phyloP scores from a whole-genome alignment of 2,113 vertebrate species.

The Megatriorchis doriae region DNA sequence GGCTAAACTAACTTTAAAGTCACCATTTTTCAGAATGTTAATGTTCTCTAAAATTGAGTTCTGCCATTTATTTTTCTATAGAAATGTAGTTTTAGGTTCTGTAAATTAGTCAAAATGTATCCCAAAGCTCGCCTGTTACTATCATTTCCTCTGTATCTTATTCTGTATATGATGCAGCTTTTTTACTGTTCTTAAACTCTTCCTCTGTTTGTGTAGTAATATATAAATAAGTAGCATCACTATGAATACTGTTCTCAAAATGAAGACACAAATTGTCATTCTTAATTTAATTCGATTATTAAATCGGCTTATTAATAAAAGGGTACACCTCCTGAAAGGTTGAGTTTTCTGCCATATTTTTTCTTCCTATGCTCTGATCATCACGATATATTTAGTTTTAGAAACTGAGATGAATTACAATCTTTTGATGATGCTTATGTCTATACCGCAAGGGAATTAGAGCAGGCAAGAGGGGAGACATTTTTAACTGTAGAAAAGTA shows the following conservation, averaged over 20 bases:
- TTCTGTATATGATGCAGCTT: not conserved
- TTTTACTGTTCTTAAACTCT: not conserved
- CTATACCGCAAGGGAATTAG: not conserved
- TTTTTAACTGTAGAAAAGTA: not conserved
- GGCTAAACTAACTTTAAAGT: slow-evolving; percentile 44
- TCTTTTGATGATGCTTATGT: not conserved
- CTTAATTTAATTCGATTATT: not conserved
- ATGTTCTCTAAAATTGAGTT: not conserved
- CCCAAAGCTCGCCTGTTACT: not conserved
- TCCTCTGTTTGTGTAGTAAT: not conserved
- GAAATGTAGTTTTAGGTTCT: not conserved
- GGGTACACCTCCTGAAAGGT: not conserved
- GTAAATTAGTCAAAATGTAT: slow-evolving; percentile 10
- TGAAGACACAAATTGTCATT: not conserved
- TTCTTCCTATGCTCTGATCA: not conserved
- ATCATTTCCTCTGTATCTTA: not conserved
- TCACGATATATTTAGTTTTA: not conserved
- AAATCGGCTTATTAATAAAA: not conserved
- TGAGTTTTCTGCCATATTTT: not conserved
- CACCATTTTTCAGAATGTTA: not conserved
- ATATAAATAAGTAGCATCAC: not conserved
- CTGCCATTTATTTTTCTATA: not conserved
- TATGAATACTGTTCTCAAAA: not conserved
- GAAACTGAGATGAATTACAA: not conserved
- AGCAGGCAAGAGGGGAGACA: not conserved